These are phyloP conservation scores for Drosophila acutilabella DNA, from an alignment of 2,888 invertebrate species.

Conservation along the genomic window DNA sequence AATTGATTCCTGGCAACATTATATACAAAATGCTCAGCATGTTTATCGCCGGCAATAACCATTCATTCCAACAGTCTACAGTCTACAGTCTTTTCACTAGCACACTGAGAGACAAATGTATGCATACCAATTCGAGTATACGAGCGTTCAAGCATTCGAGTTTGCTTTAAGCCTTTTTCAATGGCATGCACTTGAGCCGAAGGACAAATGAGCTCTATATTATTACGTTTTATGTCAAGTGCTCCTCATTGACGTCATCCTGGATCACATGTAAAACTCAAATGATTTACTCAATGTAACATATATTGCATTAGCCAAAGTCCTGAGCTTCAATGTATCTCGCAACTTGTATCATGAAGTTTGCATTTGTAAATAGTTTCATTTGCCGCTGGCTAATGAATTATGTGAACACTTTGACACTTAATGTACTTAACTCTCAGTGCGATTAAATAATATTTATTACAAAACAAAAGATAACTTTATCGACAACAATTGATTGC, in stretches of 20 bases:
- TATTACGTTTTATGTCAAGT: constrained; percentile 72
- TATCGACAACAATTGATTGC: neutral
- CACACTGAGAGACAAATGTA: constrained; percentile 8
- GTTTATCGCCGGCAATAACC: constrained; percentile 68
- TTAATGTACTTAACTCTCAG: neutral
- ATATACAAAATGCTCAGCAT: constrained; percentile 62
- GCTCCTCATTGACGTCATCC: constrained; percentile 59
- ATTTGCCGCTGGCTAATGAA: neutral
- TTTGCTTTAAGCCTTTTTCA: constrained; percentile 70
- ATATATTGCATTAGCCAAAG: constrained; percentile 7
- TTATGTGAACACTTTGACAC: constrained; percentile 5
- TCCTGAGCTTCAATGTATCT: neutral
- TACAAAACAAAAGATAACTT: neutral
- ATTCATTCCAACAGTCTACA: constrained; percentile 39
- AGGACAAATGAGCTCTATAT: constrained; percentile 82
- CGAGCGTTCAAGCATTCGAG: neutral
- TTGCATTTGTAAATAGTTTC: neutral
- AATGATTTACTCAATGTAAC: constrained; percentile 8
- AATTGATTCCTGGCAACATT: constrained; percentile 74
- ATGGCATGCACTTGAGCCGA: constrained; percentile 71
- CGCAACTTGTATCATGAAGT: neutral
- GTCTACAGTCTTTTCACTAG: constrained; percentile 24
- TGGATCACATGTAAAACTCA: constrained; percentile 16
- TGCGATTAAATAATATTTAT: neutral
- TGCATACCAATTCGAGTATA: neutral